Percentiles rank a stretch among this genome's conserved stretches.
Conservation (phyloP, 2,113 vertebrate species). For the Cygnus buccinator region DNA sequence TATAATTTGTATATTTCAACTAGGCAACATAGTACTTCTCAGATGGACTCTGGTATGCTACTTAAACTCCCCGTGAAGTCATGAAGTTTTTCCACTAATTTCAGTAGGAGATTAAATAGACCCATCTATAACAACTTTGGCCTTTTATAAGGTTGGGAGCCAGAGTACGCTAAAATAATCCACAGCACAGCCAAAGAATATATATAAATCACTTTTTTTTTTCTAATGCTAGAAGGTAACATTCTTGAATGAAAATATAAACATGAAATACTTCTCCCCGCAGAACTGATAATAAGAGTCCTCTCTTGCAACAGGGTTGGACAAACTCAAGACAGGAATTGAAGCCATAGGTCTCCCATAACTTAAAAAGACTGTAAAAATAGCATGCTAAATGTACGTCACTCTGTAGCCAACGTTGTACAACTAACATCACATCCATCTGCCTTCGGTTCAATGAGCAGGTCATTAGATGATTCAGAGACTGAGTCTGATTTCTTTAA, state of each 20-base stretch:
- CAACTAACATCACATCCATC: background rate
- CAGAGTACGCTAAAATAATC: background rate
- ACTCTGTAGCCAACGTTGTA: background rate
- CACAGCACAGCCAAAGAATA: background rate
- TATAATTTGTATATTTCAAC: background rate
- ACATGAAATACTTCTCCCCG: background rate
- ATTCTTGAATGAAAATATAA: background rate
- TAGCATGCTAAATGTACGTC: background rate
- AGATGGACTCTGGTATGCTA: background rate
- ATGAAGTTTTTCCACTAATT: slow-evolving; percentile 1
- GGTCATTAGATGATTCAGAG: background rate
- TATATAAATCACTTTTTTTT: background rate
- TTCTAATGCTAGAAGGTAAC: background rate
- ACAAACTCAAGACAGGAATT: background rate
- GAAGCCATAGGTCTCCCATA: background rate
- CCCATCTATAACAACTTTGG: background rate
- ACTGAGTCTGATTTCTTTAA: background rate
- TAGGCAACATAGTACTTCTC: background rate
- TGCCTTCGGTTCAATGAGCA: background rate
- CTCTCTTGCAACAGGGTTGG: background rate
- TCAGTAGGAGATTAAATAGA: background rate
- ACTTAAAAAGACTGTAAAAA: background rate
- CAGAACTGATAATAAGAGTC: background rate
- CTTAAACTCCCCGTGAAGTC: background rate
- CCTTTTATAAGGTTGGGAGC: background rate